phyloP scores from a whole-genome alignment of 2,113 vertebrate species.

The Colaptes auratus region DNA sequence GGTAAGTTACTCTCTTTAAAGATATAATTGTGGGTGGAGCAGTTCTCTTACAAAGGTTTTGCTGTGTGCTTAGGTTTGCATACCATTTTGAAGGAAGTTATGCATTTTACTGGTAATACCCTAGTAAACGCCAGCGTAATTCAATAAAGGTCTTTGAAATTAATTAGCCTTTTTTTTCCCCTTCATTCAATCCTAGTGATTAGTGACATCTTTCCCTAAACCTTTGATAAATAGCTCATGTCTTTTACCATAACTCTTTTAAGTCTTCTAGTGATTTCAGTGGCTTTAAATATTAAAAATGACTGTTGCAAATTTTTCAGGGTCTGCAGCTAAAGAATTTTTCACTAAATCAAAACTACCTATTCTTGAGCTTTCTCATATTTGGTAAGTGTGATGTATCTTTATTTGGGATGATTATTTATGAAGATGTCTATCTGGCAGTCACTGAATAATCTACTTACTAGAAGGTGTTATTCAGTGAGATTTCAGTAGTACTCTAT shows the following conservation, averaged over 20 bases:
- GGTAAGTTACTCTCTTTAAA: conserved; percentile 80
- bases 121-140: background rate
- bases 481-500: background rate
- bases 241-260: background rate
- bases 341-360: conserved; percentile 99
- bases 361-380: conserved; percentile 98
- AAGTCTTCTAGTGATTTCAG: background rate
- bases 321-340: conserved; percentile 98
- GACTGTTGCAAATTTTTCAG: conserved; percentile 81
- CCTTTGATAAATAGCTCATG: background rate
- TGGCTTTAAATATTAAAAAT: conserved; percentile 60
- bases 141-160: conserved; percentile 1
- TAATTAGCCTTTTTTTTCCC: background rate
- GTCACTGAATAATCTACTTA: background rate
- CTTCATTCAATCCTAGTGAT: background rate
- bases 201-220: background rate
- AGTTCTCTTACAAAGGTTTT: conserved; percentile 23
- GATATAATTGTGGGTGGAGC: conserved; percentile 32
- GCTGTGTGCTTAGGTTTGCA: background rate
- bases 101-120: background rate
- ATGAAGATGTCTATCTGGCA: background rate
- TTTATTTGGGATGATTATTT: background rate
- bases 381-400: conserved; percentile 88
- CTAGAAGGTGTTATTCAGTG: background rate
- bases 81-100: background rate